Evolutionary conservation across 92 coral and sea anemone species (phyloP), one percentile per base, ranked within the genome.

Genomic region (Epizoanthus illoricatus): DNA sequence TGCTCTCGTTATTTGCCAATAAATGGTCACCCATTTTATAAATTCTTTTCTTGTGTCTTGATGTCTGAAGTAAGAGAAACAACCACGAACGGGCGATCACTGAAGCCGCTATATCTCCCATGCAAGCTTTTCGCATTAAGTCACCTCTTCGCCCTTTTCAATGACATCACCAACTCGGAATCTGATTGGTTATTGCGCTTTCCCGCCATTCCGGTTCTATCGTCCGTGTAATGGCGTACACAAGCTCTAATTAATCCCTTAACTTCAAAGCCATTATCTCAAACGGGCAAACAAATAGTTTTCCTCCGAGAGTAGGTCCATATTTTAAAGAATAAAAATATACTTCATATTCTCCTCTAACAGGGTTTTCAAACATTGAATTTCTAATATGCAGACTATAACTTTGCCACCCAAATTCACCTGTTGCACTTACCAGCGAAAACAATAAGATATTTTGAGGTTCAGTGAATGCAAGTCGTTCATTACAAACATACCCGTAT

Each of bases 41-140:
- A 78, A 80, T 83, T 83, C 85, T 65, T 88, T 75, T 9, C 74
- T 52, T 33, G 84, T 85, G 89, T 80, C 84, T 85, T 88, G 84
- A 81, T 81, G 86, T 80, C 82, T 86, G 69, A 85, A 84, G 87
- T 86, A 79, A 72, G 75, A 74, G 60, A 83, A 81, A 91, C 85
- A 66, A 81, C 75, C 79, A 79, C 19, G 21, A 81, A 56, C 82
- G 9, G 58, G 81, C 76, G 54, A 59, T 39, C 71, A 91, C 94
- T 71, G 94, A 92, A 90, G 97, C 97, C 97, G 97, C 97, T 93
- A 90, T 84, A 90, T 84, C 81, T 87, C 43, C 85, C 91, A 92
- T 74, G 81, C 86, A 75, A 90, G 80, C 90, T 88, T 91, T 64
- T 74, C 83, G 85, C 90, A 93, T 93, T 84, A 93, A 93, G 94